Conservation (phyloP, 2,113 vertebrate species). For the Ammospiza caudacuta region DNA sequence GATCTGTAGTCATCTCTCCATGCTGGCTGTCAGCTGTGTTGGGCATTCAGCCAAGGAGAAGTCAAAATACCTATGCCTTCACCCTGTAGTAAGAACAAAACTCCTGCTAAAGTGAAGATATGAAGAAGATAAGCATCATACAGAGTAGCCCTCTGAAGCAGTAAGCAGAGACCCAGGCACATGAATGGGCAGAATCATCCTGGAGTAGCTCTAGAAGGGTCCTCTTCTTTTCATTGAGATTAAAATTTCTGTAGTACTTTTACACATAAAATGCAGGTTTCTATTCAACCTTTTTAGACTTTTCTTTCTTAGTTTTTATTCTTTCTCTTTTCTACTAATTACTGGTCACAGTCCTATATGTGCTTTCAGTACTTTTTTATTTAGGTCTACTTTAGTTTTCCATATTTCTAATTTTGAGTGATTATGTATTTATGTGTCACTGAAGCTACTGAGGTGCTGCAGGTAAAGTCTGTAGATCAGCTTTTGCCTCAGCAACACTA, state of each 20-base stretch:
- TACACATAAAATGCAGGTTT: not conserved
- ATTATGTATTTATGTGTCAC: not conserved
- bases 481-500: not conserved
- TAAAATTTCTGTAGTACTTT: not conserved
- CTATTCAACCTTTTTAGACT: not conserved
- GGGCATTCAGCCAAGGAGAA: not conserved
- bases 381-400: not conserved
- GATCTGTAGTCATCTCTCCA: not conserved
- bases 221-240: not conserved
- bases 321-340: not conserved
- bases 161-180: not conserved
- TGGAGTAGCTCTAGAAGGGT: not conserved
- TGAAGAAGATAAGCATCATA: not conserved
- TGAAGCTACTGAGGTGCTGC: not conserved
- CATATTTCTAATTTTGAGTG: fast-evolving
- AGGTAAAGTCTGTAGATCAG: not conserved
- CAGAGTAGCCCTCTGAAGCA: not conserved
- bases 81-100: not conserved
- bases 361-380: not conserved
- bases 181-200: not conserved
- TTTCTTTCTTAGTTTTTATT: not conserved
- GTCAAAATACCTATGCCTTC: not conserved
- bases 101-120: not conserved
- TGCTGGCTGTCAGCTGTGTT: not conserved
- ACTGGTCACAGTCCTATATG: not conserved